These are phyloP conservation scores for Iphiclides podalirius DNA, from an alignment of 2,888 invertebrate species.

Conservation along the genomic window DNA sequence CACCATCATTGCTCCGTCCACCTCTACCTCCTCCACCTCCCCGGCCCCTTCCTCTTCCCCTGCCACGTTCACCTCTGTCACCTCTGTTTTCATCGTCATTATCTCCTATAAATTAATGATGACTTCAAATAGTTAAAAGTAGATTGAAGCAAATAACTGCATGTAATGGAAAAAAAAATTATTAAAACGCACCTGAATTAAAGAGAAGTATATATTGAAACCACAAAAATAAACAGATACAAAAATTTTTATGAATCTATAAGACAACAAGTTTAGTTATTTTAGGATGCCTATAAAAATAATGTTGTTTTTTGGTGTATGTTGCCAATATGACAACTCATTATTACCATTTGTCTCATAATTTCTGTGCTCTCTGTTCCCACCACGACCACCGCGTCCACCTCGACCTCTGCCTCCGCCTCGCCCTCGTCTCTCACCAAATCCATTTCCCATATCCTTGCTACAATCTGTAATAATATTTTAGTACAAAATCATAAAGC, in stretches of 20 bases:
- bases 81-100: conserved; percentile 44
- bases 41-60: conserved; percentile 38
- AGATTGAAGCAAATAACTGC: no score
- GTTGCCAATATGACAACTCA: background rate
- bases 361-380: conserved; percentile 27
- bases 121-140: no score
- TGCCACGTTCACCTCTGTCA: conserved; percentile 48
- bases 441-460: conserved; percentile 41
- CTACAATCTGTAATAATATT: conserved; percentile 4
- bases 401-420: conserved; percentile 58
- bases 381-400: conserved; percentile 52
- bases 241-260: no score
- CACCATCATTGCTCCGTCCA: conserved; percentile 30
- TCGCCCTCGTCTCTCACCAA: conserved; percentile 56
- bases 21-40: conserved; percentile 31
- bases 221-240: no score
- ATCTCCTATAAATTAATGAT: conserved; percentile 10
- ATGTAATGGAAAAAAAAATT: no score
- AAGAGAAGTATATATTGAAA: no score
- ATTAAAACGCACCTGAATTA: no score
- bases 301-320: no score
- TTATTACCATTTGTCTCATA: conserved; percentile 19
- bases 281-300: no score
- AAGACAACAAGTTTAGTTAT: no score
- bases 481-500: no score